Conservation (phyloP, 2,888 invertebrate genomes). For the Amphipyra berbera region DNA sequence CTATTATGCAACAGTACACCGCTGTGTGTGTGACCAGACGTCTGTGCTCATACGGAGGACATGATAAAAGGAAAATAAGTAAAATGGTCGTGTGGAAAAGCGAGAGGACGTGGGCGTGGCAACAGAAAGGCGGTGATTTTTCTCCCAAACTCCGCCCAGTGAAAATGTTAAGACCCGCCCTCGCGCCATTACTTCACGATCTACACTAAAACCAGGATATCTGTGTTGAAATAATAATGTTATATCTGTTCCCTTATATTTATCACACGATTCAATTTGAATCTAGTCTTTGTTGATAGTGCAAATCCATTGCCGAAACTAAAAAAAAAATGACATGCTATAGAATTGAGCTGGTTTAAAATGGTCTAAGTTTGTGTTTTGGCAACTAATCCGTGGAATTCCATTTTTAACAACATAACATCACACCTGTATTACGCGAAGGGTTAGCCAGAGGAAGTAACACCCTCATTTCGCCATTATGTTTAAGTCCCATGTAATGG, state of each 20-base stretch:
- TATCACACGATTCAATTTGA: slow-evolving; percentile 12
- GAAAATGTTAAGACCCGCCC: slow-evolving; percentile 78
- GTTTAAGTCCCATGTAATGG: too few relatives aligned
- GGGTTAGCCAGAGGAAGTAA: too few relatives aligned
- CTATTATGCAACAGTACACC: slow-evolving; percentile 5
- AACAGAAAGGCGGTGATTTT: slow-evolving; percentile 84
- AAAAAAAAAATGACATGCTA: too few relatives aligned
- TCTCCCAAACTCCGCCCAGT: slow-evolving; percentile 84
- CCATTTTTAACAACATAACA: too few relatives aligned
- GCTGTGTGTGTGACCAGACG: slow-evolving; percentile 42
- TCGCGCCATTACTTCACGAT: slow-evolving; percentile 76
- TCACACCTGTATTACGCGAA: too few relatives aligned
- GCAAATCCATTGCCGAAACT: background rate
- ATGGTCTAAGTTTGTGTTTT: too few relatives aligned
- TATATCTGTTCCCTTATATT: slow-evolving; percentile 23
- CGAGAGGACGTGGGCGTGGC: slow-evolving; percentile 80
- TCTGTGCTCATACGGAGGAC: slow-evolving; percentile 30
- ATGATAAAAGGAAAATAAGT: slow-evolving; percentile 69
- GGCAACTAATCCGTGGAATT: too few relatives aligned
- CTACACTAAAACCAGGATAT: slow-evolving; percentile 49
- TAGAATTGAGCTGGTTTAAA: too few relatives aligned
- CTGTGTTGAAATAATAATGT: slow-evolving; percentile 43
- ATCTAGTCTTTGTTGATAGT: background rate
- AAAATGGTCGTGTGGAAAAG: slow-evolving; percentile 71
- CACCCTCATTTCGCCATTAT: too few relatives aligned